Evolutionary conservation across 2,888 invertebrate genomes (phyloP), one percentile per base, ranked within the genome.

Genomic region (Marasmarcha lunaedactyla): DNA sequence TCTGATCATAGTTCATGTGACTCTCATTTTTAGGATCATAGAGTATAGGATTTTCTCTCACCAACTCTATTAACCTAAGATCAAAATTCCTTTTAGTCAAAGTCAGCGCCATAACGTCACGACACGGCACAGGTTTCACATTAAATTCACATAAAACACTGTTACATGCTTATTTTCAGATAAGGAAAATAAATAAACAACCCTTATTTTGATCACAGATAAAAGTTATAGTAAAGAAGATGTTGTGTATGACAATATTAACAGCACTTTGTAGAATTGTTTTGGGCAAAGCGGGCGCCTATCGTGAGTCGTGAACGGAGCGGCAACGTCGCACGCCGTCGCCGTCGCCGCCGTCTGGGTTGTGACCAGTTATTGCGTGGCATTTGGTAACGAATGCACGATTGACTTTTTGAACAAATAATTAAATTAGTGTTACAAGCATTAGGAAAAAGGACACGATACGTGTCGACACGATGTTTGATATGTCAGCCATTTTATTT

Each of bases 1-100:
- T 59, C 0, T 63, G 52, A 39, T 79, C 71, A 6, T 58, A 63
- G 38, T 76, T 70, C 40, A 68, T 42, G 42, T 76, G 74, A 41
- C 74, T 73, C 0, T 63, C 51, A 20, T 76, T 65, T n/a, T 59
- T 61, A 0, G 63, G 51, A 40, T 79, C 66, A 50, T 78, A 79
- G 0, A 79, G 39, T 1, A 73, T 57, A 0, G 66, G 55, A 37
- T 73, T 68, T 2, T 73, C 68, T 47, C 64, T 69, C 1, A 79
- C 79, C 7, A 68, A 35, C 37, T 59, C 56, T 2, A 79, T 49
- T 2, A 79, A 47, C 52, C 68, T 71, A 5, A 71, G 37, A 42
- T 79, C 78, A 2, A 20, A 20, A 20, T 7, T 20, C 7, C 20
- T 20, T 20, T 20, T 20, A 71, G 11, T 9, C 2, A 11, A 20